A percentile compares a stretch with the other conserved stretches of the same genome.
phyloP scores from a whole-genome alignment of 1,140 invertebrate species.

The Frieseomelitta varia region DNA sequence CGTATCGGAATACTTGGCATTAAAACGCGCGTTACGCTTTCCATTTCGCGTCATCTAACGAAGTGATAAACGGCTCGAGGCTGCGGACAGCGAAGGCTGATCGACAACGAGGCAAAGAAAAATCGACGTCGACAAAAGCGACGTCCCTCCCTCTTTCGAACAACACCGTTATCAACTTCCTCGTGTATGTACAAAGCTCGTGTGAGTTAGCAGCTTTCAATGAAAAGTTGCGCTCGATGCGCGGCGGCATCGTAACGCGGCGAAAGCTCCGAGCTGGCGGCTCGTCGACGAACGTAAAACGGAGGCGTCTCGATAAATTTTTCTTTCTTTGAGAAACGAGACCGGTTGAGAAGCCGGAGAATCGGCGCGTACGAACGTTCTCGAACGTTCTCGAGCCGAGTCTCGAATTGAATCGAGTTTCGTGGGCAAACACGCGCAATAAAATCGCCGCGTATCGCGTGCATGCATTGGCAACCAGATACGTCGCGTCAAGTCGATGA shows the following conservation, averaged over 20 bases:
- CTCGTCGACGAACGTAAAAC: background rate
- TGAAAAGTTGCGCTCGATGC: constrained; percentile 1
- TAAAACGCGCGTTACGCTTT: background rate
- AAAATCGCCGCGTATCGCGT: constrained; percentile 22
- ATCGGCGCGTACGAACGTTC: too few relatives aligned
- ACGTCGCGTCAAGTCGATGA: constrained; percentile 54
- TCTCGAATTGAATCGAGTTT: constrained; percentile 24
- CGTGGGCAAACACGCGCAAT: background rate
- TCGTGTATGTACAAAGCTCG: constrained; percentile 14
- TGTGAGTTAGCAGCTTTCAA: constrained; percentile 9
- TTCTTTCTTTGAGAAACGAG: background rate
- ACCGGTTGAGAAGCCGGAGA: too few relatives aligned
- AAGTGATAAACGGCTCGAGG: background rate
- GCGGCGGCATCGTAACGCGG: background rate
- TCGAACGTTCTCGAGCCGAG: background rate
- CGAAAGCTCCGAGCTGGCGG: background rate
- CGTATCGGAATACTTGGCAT: constrained; percentile 3
- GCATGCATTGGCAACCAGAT: constrained; percentile 40
- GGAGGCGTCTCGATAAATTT: background rate
- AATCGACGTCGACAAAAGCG: background rate
- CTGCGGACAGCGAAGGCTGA: background rate
- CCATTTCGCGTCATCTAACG: background rate
- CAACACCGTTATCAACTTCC: constrained; percentile 30
- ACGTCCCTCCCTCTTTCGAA: background rate
- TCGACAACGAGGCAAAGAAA: background rate